A percentile compares a stretch with the other conserved stretches of the same genome.
phyloP scores from a whole-genome alignment of 2,888 invertebrate genomes.

The Papilio demoleus region DNA sequence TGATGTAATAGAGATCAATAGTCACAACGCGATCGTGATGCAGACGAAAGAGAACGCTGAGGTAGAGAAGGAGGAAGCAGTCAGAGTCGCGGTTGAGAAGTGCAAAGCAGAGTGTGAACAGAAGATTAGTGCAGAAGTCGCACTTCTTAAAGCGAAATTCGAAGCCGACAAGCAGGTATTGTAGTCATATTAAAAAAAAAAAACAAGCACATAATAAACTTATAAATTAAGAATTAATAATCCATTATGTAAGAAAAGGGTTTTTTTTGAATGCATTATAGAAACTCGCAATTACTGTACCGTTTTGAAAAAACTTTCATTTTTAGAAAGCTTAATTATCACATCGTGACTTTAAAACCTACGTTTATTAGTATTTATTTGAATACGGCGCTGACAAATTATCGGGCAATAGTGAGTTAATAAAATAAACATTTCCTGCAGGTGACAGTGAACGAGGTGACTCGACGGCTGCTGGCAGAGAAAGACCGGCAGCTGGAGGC shows the following conservation, averaged over 20 bases:
- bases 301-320: too few species aligned
- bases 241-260: too few species aligned
- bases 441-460: conserved; percentile 85
- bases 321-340: too few species aligned
- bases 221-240: too few species aligned
- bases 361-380: too few species aligned
- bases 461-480: conserved; percentile 86
- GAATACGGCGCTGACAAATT: background rate
- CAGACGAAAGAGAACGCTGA: conserved; percentile 87
- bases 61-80: conserved; percentile 82
- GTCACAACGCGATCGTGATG: conserved; percentile 86
- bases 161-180: conserved; percentile 82
- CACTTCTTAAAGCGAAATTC: conserved; percentile 69
- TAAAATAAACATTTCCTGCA: conserved; percentile 39
- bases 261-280: too few species aligned
- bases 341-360: too few species aligned
- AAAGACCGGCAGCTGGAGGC: conserved; percentile 88
- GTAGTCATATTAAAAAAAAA: too few species aligned
- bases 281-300: too few species aligned
- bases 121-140: conserved; percentile 65
- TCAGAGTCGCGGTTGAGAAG: conserved; percentile 78
- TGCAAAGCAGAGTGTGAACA: conserved; percentile 85
- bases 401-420: background rate
- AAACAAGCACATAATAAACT: too few species aligned
- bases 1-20: conserved; percentile 85